Evolutionary conservation across 2,113 vertebrate species (phyloP).

Genomic region (Campylomormyrus numenius): DNA sequence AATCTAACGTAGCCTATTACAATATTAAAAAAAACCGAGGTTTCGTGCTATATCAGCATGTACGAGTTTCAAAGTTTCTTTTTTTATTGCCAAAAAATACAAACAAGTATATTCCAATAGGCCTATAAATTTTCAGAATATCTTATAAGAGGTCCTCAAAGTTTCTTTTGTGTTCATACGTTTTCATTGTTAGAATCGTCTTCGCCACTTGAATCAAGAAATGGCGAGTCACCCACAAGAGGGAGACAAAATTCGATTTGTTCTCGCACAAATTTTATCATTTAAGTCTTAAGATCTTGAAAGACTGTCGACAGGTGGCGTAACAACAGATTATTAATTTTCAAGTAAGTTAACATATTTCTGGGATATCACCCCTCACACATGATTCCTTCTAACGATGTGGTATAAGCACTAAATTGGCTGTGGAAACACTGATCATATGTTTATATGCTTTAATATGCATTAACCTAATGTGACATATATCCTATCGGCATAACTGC

Average conservation of each 20-base stretch:
- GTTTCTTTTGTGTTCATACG: neutral
- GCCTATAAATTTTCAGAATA: no score
- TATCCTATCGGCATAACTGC: neutral
- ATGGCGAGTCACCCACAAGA: neutral
- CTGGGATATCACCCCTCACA: neutral
- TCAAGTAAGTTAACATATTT: neutral
- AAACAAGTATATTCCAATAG: no score
- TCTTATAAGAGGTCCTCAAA: neutral
- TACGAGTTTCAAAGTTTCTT: neutral
- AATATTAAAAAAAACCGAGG: neutral
- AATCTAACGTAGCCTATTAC: neutral
- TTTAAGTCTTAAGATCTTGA: neutral
- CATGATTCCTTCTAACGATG: neutral
- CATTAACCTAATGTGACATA: neutral
- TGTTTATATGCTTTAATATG: neutral
- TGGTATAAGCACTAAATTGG: neutral
- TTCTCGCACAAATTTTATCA: neutral
- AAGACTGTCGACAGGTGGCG: neutral
- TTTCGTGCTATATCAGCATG: neutral
- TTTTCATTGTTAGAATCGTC: neutral
- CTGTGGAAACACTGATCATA: neutral
- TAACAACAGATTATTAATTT: neutral
- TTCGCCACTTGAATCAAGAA: neutral
- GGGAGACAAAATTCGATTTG: neutral
- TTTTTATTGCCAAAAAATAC: no score